Conservation (phyloP, 2,113 vertebrate genomes). For the Origma solitaria region DNA sequence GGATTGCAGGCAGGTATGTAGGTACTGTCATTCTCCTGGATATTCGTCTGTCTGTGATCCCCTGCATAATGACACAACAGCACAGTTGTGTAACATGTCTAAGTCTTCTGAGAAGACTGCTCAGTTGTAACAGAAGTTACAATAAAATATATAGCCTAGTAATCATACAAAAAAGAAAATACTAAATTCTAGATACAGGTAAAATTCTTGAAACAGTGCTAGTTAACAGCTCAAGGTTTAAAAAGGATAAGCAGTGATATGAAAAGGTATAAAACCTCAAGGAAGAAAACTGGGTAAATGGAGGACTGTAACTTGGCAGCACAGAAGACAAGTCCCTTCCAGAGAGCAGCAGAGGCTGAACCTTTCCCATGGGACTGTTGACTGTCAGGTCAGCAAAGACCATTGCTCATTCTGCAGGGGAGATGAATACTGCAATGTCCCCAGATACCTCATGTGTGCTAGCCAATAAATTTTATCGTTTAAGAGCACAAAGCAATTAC, state of each 20-base stretch:
- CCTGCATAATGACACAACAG: neutral
- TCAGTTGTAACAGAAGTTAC: neutral
- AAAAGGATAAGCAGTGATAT: neutral
- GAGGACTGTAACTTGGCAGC: neutral
- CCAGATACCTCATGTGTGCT: neutral
- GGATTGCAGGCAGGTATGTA: neutral
- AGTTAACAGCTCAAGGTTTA: neutral
- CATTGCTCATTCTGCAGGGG: neutral
- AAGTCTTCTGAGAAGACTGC: neutral
- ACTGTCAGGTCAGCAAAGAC: neutral
- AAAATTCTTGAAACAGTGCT: neutral
- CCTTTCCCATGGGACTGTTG: neutral
- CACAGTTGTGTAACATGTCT: neutral
- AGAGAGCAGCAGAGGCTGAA: neutral
- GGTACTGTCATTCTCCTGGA: neutral
- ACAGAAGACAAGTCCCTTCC: neutral
- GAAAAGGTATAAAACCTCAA: neutral
- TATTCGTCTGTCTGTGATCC: neutral
- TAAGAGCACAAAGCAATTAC: neutral
- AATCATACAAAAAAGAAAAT: neutral
- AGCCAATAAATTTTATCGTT: neutral
- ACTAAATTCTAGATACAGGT: neutral
- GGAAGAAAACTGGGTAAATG: neutral
- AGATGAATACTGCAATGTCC: neutral
- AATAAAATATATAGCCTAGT: neutral